Base-by-base conservation (phyloP, 2,888 invertebrate species). In the Apamea epomidion region DNA sequence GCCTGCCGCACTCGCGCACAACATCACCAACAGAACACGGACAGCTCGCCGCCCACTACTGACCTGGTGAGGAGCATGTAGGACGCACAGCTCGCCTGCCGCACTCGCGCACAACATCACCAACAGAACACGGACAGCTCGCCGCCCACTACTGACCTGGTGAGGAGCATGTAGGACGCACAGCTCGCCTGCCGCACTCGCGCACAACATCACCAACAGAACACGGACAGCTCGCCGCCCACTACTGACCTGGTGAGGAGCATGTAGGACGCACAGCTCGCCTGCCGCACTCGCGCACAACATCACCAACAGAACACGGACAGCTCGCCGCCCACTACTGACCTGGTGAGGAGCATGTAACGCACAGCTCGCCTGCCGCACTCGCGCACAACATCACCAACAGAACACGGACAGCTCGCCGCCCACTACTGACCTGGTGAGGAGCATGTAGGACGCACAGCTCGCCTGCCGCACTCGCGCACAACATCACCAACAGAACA, bases 271-370 rank as follows among this genome's bases (percentile, higher is more conserved):
- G 60, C 72, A 58, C 72, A 58, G 58, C 54, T 72, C 73, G 42
- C 73, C 60, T 42, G 60, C 42, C 73, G 42, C 73, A 60, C 60
- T 60, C 72, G 60, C 14, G 37, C 72, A 72, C 60, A 21, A 18
- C 60, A 76, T 98, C 98, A 98, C 98, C 98, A 98, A 96, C 98
- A 98, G 96, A 98, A 98, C 84, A 98, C 98, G 91, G 98, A 98
- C 89, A 98, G 97, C 96, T 98, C 98, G 74, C 98, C 98, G 90
- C 98, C 96, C n/a, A n/a, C n/a, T n/a, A n/a, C n/a, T n/a, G n/a
- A n/a, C n/a, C 51, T 75, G 73, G n/a, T 37, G 21, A 51, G 51
- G 71, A 42, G 71, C 75, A 16, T 37, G 74, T 48, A 74, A 29
- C 75, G 60, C 72, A 58, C 72, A 58, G 58, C 54, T 72, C 73